Evolutionary conservation across 1,140 invertebrate genomes (phyloP).

Genomic region (Latrodectus geometricus): DNA sequence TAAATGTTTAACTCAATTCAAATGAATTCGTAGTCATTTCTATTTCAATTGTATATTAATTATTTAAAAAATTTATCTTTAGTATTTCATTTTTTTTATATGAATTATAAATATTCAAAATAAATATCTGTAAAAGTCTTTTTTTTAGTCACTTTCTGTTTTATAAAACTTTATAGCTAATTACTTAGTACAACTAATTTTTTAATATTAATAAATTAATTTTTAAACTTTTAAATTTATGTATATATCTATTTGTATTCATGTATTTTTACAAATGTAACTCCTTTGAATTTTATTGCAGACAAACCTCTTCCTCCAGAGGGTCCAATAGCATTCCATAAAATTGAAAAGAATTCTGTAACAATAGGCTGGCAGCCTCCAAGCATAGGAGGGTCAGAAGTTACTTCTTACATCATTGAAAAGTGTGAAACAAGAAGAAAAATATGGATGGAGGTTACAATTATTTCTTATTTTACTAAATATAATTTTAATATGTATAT

Average conservation of each 20-base stretch:
- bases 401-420: constrained; percentile 84
- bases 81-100: too few species aligned
- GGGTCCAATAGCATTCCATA: constrained; percentile 79
- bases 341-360: constrained; percentile 79
- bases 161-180: too few species aligned
- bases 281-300: constrained; percentile 14
- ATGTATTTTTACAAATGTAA: neutral
- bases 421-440: constrained; percentile 76
- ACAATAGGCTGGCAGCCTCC: constrained; percentile 86
- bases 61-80: too few species aligned
- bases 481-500: too few species aligned
- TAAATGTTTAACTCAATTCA: too few species aligned
- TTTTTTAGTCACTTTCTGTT: too few species aligned
- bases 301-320: constrained; percentile 87
- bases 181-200: constrained; percentile 15
- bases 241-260: constrained; percentile 13
- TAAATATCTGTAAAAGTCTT: too few species aligned
- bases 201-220: neutral
- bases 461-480: too few species aligned
- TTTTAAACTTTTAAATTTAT: neutral
- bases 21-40: too few species aligned
- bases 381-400: constrained; percentile 80
- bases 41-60: too few species aligned
- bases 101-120: too few species aligned
- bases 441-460: constrained; percentile 76